A percentile compares a stretch with the other conserved stretches of the same genome.
Evolutionary conservation across 2,888 invertebrate genomes (phyloP).

Genomic region (Pseudanteris insignis): DNA sequence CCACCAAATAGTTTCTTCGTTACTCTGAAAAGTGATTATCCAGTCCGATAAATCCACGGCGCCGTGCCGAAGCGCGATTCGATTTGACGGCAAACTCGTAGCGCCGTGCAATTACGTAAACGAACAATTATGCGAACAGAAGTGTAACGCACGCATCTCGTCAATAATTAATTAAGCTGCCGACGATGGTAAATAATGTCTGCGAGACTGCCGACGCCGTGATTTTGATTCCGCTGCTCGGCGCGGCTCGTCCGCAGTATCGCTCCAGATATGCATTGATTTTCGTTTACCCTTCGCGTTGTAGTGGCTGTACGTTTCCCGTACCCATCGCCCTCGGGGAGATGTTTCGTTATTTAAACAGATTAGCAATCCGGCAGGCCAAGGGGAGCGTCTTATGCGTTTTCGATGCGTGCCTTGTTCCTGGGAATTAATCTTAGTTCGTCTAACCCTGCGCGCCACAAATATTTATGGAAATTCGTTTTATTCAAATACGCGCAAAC

Average conservation of each 20-base stretch:
- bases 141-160: background rate
- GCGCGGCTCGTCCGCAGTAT: slow-evolving; percentile 42
- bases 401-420: slow-evolving; percentile 58
- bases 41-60: slow-evolving; percentile 21
- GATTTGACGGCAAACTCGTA: slow-evolving; percentile 17
- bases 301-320: slow-evolving; percentile 44
- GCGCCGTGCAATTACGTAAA: background rate
- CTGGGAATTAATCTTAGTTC: slow-evolving; percentile 60
- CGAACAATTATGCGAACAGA: slow-evolving; percentile 5
- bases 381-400: slow-evolving; percentile 61
- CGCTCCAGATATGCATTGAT: slow-evolving; percentile 57
- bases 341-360: slow-evolving; percentile 66
- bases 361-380: slow-evolving; percentile 63
- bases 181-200: slow-evolving; percentile 17
- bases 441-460: slow-evolving; percentile 39
- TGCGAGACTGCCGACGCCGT: slow-evolving; percentile 26
- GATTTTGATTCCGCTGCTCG: slow-evolving; percentile 38
- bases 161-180: slow-evolving; percentile 15
- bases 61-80: slow-evolving; percentile 20
- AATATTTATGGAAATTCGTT: slow-evolving; percentile 36
- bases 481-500: slow-evolving; percentile 20
- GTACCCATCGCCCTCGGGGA: slow-evolving; percentile 51
- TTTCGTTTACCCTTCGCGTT: slow-evolving; percentile 61
- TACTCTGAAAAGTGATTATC: slow-evolving; percentile 36
- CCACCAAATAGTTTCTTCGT: slow-evolving; percentile 21